These are phyloP conservation scores for Propithecus perrieri DNA, from an alignment of 2,797 vertebrate genomes.

Conservation along the genomic window DNA sequence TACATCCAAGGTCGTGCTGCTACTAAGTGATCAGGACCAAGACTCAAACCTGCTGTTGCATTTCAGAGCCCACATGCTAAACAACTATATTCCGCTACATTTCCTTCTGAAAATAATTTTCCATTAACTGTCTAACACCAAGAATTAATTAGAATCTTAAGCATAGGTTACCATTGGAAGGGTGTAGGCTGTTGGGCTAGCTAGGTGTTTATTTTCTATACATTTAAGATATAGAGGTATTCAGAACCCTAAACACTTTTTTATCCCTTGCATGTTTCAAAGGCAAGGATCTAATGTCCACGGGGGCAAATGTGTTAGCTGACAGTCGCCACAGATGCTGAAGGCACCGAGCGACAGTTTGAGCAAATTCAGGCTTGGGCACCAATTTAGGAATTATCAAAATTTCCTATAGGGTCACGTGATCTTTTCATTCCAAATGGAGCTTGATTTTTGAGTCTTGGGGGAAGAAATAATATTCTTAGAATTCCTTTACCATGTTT, in stretches of 20 bases:
- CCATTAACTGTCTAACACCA: not conserved
- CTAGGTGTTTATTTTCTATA: not conserved
- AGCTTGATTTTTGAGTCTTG: not conserved
- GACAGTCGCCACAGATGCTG: not conserved
- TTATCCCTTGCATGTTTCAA: not conserved
- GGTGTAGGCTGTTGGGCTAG: not conserved
- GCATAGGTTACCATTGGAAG: not conserved
- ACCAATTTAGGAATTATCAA: not conserved
- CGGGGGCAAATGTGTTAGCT: not conserved
- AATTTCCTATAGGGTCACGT: not conserved
- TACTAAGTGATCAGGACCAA: not conserved
- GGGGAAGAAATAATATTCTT: not conserved
- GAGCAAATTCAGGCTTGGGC: not conserved
- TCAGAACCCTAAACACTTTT: not conserved
- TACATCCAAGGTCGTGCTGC: not conserved
- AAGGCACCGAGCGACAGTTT: not conserved
- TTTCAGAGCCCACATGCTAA: not conserved
- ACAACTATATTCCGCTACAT: not conserved
- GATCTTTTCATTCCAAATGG: not conserved
- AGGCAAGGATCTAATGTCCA: not conserved
- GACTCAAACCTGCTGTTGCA: not conserved
- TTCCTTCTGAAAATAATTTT: conserved; percentile 10
- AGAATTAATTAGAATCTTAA: not conserved
- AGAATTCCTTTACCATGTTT: conserved; percentile 2
- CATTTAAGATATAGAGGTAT: not conserved